A percentile compares a stretch with the other conserved stretches of the same genome.
phyloP scores from a whole-genome alignment of 2,797 vertebrate species.

The Falco columbarius region DNA sequence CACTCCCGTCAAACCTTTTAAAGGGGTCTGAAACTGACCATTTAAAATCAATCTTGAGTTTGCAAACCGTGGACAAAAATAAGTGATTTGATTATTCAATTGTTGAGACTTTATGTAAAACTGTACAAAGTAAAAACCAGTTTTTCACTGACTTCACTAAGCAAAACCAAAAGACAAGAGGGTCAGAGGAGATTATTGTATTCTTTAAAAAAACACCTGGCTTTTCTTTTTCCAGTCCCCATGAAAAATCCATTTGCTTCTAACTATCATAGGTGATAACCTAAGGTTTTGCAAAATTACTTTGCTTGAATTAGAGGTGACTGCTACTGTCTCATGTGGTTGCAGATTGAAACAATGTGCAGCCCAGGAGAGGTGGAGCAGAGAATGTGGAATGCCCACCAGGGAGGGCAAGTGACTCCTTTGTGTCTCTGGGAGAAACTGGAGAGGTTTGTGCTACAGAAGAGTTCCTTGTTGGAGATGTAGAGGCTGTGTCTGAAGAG shows the following conservation, averaged over 20 bases:
- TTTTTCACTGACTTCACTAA: background rate
- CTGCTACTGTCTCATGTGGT: background rate
- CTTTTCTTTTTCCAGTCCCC: background rate
- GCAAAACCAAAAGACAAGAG: background rate
- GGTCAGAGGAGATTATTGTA: background rate
- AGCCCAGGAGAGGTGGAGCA: background rate
- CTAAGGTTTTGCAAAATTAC: background rate
- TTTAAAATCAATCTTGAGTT: background rate
- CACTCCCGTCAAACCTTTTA: background rate
- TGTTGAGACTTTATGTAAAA: background rate
- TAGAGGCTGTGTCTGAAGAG: background rate
- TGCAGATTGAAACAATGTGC: accelerated
- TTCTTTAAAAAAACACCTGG: background rate
- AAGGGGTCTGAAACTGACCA: background rate
- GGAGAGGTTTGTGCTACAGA: background rate
- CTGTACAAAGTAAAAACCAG: background rate
- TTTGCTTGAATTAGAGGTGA: background rate
- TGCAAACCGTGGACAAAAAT: background rate
- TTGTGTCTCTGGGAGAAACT: background rate
- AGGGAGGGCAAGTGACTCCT: background rate
- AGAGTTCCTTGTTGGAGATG: background rate
- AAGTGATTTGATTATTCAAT: background rate
- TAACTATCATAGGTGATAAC: background rate
- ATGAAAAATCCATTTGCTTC: background rate
- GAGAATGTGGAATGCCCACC: background rate